Evolutionary conservation across 2,888 invertebrate species (phyloP), one percentile per base, ranked within the genome.

Genomic region (Drosophila imparisetae): DNA sequence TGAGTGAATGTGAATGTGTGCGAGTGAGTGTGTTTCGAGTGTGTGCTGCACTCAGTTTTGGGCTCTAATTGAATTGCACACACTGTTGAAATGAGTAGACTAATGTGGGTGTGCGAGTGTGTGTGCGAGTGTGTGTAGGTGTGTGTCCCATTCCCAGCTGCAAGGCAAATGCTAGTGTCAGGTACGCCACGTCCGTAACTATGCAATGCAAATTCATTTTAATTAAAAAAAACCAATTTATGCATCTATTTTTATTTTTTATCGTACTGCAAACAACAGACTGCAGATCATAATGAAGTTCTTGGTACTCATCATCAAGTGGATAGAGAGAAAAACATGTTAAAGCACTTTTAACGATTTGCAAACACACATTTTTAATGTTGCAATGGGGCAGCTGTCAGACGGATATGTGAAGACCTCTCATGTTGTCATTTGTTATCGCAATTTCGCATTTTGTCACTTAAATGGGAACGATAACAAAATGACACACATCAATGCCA

Each of bases 61-160:
- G 72, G 65, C 72, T 73, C 69, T 85, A 85, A 85, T 88, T 85
- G 85, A 85, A 85, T 85, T 86, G 86, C 86, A 57, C 57, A 66
- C 74, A 64, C 68, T 61, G 55, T 59, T 50, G 58, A 45, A 69
- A 71, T 72, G 67, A 81, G 67, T 80, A 58, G 63, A 66, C 72
- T 58, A 65, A 67, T 86, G 63, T 53, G 36, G 30, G 61, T 34
- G 45, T 21, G 27, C 61, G 34, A 55, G 13, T 34, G 36, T 57
- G 24, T 38, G 45, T 21, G 27, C 61, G 34, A 55, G 13, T 34
- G 36, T 57, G 24, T 38, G 45, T n/a, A n/a, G n/a, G n/a, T n/a
- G n/a, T 24, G 2, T 24, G 57, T 81, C n/a, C 45, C 63, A 67
- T 52, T 52, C 49, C 53, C 11, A 57, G 27, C 40, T 55, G 68